These are phyloP conservation scores for Cenopis cana DNA, from an alignment of 2,888 invertebrate species.

Conservation along the genomic window DNA sequence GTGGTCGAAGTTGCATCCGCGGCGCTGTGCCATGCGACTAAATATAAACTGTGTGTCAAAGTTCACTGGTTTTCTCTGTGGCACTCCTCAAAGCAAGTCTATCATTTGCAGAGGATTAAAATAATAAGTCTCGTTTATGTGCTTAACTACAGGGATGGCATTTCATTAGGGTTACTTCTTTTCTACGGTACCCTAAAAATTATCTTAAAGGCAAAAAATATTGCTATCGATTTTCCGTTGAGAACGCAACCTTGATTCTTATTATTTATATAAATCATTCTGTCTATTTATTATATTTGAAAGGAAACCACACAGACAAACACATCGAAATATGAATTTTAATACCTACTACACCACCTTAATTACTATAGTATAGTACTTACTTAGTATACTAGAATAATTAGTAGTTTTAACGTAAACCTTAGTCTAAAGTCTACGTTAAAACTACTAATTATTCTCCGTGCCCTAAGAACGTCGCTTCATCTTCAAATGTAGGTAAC, in stretches of 20 bases:
- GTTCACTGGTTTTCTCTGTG: constrained; percentile 52
- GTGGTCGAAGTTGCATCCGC: constrained; percentile 37
- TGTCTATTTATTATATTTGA: too few relatives aligned
- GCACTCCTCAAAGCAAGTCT: constrained; percentile 38
- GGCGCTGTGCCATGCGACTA: constrained; percentile 49
- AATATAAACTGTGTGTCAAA: constrained; percentile 54
- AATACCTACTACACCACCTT: too few relatives aligned
- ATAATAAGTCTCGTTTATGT: constrained; percentile 35
- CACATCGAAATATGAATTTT: too few relatives aligned
- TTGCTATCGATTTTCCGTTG: too few relatives aligned
- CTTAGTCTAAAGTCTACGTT: background rate
- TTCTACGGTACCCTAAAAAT: too few relatives aligned
- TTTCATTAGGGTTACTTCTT: background rate
- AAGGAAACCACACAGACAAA: too few relatives aligned
- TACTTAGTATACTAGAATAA: too few relatives aligned
- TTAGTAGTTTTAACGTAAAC: too few relatives aligned
- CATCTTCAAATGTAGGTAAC: constrained; percentile 62
- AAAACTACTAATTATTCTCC: background rate
- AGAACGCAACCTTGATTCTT: too few relatives aligned
- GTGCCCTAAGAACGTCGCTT: constrained; percentile 49
- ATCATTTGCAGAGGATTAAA: constrained; percentile 33
- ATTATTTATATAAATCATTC: too few relatives aligned
- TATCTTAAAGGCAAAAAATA: too few relatives aligned
- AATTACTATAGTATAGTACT: too few relatives aligned
- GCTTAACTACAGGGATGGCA: background rate